A percentile compares a stretch with the other conserved stretches of the same genome.
Evolutionary conservation across 2,797 vertebrate genomes (phyloP).

Genomic region (Pseudomugil gertrudae): DNA sequence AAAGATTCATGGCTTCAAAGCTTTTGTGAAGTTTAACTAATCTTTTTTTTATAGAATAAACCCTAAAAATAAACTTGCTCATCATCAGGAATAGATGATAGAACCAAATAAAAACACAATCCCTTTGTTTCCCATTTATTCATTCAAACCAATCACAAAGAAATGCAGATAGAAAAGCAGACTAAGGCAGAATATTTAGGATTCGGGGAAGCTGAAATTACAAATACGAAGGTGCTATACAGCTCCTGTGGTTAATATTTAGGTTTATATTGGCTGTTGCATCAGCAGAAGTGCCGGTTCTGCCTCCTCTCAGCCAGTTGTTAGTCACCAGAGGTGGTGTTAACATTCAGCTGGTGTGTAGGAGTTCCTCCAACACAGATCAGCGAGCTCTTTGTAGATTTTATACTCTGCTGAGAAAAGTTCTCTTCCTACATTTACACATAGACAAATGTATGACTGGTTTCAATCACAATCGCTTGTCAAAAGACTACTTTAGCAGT

Average conservation of each 20-base stretch:
- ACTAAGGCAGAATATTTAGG: conserved; percentile 1
- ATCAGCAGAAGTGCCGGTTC: conserved; percentile 19
- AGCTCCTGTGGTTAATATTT: conserved; percentile 17
- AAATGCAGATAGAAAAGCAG: conserved; percentile 12
- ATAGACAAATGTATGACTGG: not conserved
- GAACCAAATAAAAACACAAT: not conserved
- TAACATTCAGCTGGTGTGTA: conserved; percentile 56
- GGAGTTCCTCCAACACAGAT: conserved; percentile 62
- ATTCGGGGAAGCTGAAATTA: conserved; percentile 12
- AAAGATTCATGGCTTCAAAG: conserved; percentile 24
- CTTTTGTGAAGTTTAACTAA: not conserved
- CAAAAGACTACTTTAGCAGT: not conserved
- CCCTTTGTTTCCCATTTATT: conserved; percentile 16
- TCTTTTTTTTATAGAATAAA: conserved; percentile 3
- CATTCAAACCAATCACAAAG: not conserved
- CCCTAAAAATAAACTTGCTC: conserved; percentile 29
- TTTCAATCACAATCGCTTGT: not conserved
- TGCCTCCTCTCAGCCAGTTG: conserved; percentile 39
- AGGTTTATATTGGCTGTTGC: conserved; percentile 13
- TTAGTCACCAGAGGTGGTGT: conserved; percentile 62
- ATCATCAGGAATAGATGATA: not conserved
- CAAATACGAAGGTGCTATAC: conserved; percentile 5
- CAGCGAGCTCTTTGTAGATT: conserved; percentile 22
- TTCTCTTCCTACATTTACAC: conserved; percentile 1
- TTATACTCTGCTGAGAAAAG: conserved; percentile 13